Percentiles rank a stretch among this genome's conserved stretches.
phyloP scores from a whole-genome alignment of 2,113 vertebrate species.

The Promerops cafer region DNA sequence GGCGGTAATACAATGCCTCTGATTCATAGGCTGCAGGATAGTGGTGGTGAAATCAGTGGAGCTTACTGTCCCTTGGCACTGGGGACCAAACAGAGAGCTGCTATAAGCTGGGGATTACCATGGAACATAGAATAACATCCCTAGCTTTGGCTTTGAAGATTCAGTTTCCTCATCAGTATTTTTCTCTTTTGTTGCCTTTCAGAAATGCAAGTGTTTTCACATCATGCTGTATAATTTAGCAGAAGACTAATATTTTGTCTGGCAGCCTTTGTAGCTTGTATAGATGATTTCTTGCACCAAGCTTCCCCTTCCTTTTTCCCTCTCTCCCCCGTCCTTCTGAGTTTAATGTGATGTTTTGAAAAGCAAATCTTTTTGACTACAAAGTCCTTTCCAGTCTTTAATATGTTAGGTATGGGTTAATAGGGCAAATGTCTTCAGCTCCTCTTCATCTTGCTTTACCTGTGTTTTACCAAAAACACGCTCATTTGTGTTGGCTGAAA shows the following conservation, averaged over 20 bases:
- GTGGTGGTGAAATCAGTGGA: constrained; percentile 2
- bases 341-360: constrained; percentile 7
- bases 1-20: neutral
- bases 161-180: neutral
- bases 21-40: constrained; percentile 17
- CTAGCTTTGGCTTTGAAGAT: neutral
- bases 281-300: constrained; percentile 24
- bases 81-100: neutral
- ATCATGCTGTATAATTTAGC: neutral
- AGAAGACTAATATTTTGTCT: constrained; percentile 53
- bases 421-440: neutral
- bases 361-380: neutral
- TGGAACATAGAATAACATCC: neutral
- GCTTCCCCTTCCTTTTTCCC: neutral
- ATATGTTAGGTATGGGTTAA: neutral
- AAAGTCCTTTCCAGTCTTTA: neutral
- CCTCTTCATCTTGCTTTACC: neutral
- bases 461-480: neutral
- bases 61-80: neutral
- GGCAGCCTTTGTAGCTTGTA: constrained; percentile 1
- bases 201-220: constrained; percentile 19
- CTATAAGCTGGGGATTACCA: neutral
- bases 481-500: neutral
- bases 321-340: neutral
- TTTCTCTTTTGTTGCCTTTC: constrained; percentile 5